Percentiles rank a stretch among this genome's conserved stretches.
phyloP scores from a whole-genome alignment of 2,888 invertebrate genomes.

The Agrotis ipsilon region DNA sequence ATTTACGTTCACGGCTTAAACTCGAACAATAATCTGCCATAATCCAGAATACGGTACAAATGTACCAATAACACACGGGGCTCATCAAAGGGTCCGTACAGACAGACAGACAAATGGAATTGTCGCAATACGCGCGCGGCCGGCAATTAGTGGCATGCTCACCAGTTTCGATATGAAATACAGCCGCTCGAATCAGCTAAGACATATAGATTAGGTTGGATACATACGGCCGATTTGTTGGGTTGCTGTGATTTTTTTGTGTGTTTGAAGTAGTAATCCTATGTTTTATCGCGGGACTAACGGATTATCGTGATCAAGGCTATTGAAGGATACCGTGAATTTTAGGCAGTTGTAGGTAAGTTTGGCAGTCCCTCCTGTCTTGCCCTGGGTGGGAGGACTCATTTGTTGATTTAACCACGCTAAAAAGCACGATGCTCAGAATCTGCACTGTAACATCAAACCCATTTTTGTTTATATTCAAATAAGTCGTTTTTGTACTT shows the following conservation, averaged over 20 bases:
- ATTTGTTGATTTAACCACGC: too few relatives aligned
- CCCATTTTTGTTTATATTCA: too few relatives aligned
- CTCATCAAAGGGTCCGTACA: conserved; percentile 69
- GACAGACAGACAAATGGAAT: conserved; percentile 81
- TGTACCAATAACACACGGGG: conserved; percentile 51
- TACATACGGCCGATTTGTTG: conserved; percentile 73
- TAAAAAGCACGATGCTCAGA: background rate
- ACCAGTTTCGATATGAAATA: conserved; percentile 87
- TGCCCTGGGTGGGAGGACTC: too few relatives aligned
- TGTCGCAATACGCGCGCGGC: conserved; percentile 77
- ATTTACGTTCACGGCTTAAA: conserved; percentile 30
- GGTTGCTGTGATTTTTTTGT: background rate
- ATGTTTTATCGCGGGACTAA: too few relatives aligned
- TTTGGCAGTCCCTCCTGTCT: too few relatives aligned
- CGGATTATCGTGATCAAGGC: too few relatives aligned
- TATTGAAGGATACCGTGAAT: too few relatives aligned
- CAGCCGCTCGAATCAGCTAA: conserved; percentile 84
- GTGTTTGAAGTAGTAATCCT: too few relatives aligned
- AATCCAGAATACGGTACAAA: conserved; percentile 47
- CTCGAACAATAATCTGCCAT: conserved; percentile 47
- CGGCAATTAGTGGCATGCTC: conserved; percentile 85
- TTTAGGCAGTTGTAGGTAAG: too few relatives aligned
- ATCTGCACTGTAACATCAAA: background rate
- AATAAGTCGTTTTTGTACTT: too few relatives aligned
- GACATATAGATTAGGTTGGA: conserved; percentile 84